phyloP scores from a whole-genome alignment of 2,797 vertebrate genomes.

The Hemitrygon akajei region DNA sequence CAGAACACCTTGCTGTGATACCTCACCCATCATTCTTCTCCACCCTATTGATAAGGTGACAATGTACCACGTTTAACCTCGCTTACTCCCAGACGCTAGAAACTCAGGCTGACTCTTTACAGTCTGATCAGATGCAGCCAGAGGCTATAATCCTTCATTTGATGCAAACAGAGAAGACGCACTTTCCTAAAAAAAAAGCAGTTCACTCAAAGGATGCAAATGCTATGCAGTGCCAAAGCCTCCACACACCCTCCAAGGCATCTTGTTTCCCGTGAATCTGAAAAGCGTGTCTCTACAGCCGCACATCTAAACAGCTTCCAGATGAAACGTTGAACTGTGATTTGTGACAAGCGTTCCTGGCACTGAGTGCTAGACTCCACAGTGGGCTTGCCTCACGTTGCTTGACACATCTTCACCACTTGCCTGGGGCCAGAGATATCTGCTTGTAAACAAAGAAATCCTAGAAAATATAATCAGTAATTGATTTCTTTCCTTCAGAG shows the following conservation, averaged over 20 bases:
- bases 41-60: not conserved
- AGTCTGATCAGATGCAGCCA: not conserved
- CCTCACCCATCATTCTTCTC: not conserved
- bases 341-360: not conserved
- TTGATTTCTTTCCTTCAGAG: not conserved
- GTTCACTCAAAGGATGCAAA: constrained; percentile 16
- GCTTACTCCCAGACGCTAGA: not conserved
- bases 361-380: not conserved
- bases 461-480: not conserved
- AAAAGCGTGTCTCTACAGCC: not conserved
- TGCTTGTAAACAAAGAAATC: not conserved
- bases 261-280: not conserved
- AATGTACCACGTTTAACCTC: not conserved
- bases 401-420: constrained; percentile 5
- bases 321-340: constrained; percentile 6
- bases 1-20: not conserved
- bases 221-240: constrained; percentile 29
- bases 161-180: not conserved
- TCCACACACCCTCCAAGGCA: not conserved
- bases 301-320: constrained; percentile 8
- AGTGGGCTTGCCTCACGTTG: not conserved
- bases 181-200: not conserved
- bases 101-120: too few species aligned
- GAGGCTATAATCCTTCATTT: not conserved
- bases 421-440: not conserved